A percentile compares a stretch with the other conserved stretches of the same genome.
Evolutionary conservation across 2,797 vertebrate species (phyloP).

Genomic region (Luscinia luscinia): DNA sequence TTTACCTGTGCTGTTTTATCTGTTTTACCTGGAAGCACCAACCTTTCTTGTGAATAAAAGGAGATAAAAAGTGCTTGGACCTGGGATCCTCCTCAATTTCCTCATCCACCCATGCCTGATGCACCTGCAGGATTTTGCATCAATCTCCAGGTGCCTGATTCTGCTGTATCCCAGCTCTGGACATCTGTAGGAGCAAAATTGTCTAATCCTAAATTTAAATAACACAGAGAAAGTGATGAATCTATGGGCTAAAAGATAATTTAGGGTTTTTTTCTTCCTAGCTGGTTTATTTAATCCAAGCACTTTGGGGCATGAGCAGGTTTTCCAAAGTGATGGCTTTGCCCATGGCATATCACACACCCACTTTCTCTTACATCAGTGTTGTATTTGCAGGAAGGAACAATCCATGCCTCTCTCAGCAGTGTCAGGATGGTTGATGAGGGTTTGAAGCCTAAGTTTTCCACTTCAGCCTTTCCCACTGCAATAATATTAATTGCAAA

Average conservation of each 20-base stretch:
- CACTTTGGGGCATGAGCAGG: background rate
- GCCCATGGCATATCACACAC: background rate
- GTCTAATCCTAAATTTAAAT: background rate
- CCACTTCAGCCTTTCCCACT: background rate
- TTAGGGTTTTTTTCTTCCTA: background rate
- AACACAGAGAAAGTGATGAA: background rate
- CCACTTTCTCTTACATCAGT: background rate
- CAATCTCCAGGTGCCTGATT: accelerated
- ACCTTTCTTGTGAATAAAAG: background rate
- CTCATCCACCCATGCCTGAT: background rate
- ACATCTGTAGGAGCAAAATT: background rate
- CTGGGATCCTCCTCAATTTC: background rate
- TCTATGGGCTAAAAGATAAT: background rate
- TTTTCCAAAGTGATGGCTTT: background rate
- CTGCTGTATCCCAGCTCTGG: background rate
- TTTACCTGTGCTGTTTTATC: background rate
- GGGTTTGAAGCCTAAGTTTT: background rate
- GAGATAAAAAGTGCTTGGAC: background rate
- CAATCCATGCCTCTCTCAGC: background rate
- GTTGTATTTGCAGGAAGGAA: background rate
- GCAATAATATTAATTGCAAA: background rate
- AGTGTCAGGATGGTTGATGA: background rate
- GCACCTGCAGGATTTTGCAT: background rate
- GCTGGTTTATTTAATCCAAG: background rate
- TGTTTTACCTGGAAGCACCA: background rate